Evolutionary conservation across 1,140 invertebrate species (phyloP).

Genomic region (Caenorhabditis tropicalis): DNA sequence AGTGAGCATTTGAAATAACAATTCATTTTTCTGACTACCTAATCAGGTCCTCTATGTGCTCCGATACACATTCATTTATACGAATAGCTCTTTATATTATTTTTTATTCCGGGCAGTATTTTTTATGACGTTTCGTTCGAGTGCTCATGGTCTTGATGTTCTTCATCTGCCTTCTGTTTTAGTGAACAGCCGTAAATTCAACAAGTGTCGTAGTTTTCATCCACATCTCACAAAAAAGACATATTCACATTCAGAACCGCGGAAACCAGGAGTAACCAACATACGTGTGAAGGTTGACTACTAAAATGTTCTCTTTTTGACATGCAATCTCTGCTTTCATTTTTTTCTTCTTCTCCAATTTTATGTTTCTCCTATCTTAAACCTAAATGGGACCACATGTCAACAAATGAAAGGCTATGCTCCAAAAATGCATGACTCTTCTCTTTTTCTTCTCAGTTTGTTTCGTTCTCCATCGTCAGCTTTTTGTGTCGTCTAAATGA

Average conservation of each 20-base stretch:
- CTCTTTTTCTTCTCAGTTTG: neutral
- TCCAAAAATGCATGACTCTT: conserved; percentile 34
- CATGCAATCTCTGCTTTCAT: neutral
- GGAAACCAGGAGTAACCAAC: neutral
- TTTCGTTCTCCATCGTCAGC: neutral
- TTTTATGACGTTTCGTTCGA: no score
- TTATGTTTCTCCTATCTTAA: neutral
- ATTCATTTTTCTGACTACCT: neutral
- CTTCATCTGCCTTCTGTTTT: no score
- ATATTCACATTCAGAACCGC: neutral
- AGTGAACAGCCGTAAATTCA: no score
- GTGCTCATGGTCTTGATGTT: no score
- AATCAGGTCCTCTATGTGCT: neutral
- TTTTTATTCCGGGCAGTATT: no score
- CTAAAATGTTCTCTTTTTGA: neutral
- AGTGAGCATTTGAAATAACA: neutral
- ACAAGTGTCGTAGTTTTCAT: no score
- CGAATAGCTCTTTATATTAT: no score
- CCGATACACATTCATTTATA: no score
- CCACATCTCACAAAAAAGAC: neutral
- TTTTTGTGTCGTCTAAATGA: neutral
- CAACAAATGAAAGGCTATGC: neutral
- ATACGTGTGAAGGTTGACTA: neutral
- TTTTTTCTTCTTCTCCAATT: neutral
- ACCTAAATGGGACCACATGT: neutral